phyloP scores from a whole-genome alignment of 2,888 invertebrate species.

The Amorpha juglandis region DNA sequence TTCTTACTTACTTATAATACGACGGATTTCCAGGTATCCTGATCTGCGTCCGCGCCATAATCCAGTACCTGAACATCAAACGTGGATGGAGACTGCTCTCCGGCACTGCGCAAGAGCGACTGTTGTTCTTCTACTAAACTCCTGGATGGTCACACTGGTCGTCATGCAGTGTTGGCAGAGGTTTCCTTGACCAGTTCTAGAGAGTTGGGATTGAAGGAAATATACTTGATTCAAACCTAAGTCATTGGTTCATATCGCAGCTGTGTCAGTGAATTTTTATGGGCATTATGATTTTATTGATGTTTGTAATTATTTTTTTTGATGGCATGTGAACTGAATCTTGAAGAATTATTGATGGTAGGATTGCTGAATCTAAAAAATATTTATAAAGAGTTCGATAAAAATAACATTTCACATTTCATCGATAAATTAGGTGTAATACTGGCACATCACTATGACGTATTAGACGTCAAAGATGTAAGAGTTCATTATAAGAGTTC shows the following conservation, averaged over 20 bases:
- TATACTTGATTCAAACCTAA: not conserved
- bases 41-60: constrained; percentile 93
- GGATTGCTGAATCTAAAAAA: not conserved
- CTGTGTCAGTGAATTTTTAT: not conserved
- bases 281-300: not conserved
- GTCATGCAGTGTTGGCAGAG: not conserved
- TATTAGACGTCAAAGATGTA: no score
- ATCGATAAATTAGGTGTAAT: no score
- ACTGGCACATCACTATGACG: no score
- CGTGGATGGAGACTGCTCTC: constrained; percentile 94
- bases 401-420: no score
- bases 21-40: constrained; percentile 86
- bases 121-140: constrained; percentile 92
- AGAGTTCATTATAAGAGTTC: no score
- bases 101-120: constrained; percentile 93
- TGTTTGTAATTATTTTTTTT: not conserved
- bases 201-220: constrained; percentile 1
- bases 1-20: no score
- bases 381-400: not conserved
- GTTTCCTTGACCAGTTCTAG: not conserved
- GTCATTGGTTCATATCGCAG: not conserved
- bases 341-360: not conserved
- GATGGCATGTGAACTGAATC: not conserved
- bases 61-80: constrained; percentile 95
- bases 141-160: not conserved